Conservation (phyloP, 1,140 invertebrate genomes). For the Ylistrum balloti region DNA sequence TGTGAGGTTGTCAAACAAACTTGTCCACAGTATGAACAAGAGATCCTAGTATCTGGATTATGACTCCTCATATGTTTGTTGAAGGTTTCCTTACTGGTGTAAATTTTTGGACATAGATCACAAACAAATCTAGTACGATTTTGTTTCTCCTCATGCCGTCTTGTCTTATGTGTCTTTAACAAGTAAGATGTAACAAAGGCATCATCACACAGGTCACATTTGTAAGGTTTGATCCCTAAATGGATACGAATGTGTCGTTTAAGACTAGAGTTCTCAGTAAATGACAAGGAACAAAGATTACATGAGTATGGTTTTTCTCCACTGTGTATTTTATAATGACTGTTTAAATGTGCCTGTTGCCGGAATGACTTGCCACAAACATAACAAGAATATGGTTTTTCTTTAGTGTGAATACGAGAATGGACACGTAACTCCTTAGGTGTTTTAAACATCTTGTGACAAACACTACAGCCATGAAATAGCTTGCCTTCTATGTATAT, state of each 20-base stretch:
- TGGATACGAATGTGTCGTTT: slow-evolving; percentile 57
- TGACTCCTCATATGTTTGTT: slow-evolving; percentile 55
- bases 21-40: slow-evolving; percentile 45
- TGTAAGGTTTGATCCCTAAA: slow-evolving; percentile 50
- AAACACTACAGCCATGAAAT: slow-evolving; percentile 43
- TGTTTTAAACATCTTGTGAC: slow-evolving; percentile 50
- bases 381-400: slow-evolving; percentile 88
- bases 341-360: slow-evolving; percentile 95
- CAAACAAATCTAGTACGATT: slow-evolving; percentile 43
- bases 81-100: slow-evolving; percentile 46
- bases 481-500: background rate
- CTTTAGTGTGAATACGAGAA: slow-evolving; percentile 56
- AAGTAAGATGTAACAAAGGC: slow-evolving; percentile 35
- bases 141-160: slow-evolving; percentile 41
- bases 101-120: slow-evolving; percentile 28
- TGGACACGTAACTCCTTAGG: slow-evolving; percentile 49
- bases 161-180: slow-evolving; percentile 8
- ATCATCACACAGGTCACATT: slow-evolving; percentile 51
- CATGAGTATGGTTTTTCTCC: slow-evolving; percentile 98
- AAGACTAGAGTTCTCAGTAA: slow-evolving; percentile 62
- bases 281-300: slow-evolving; percentile 62
- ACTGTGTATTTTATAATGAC: slow-evolving; percentile 95
- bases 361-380: slow-evolving; percentile 93
- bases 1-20: slow-evolving; percentile 47
- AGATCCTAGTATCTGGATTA: slow-evolving; percentile 43